Evolutionary conservation across 2,797 vertebrate species (phyloP).

Genomic region (Hozukius guyotensis): DNA sequence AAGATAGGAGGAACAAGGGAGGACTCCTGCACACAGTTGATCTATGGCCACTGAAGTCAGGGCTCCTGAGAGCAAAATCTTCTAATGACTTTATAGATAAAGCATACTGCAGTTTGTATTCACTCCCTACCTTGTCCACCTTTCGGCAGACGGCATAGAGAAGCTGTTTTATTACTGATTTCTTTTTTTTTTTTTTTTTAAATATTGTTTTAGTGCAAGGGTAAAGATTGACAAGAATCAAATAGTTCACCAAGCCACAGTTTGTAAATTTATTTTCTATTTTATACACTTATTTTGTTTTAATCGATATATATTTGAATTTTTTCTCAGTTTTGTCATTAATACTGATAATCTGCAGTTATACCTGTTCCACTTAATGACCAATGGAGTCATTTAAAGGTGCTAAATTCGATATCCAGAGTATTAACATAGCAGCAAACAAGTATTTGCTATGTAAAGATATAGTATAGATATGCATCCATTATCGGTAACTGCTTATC

Average conservation of each 20-base stretch:
- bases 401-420: too few species aligned
- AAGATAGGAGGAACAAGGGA: constrained; percentile 59
- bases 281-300: background rate
- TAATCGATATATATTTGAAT: background rate
- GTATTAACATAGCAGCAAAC: too few species aligned
- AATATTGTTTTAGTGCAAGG: background rate
- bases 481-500: too few species aligned
- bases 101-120: constrained; percentile 17
- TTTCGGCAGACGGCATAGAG: background rate
- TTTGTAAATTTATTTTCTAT: background rate
- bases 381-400: background rate
- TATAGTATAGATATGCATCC: too few species aligned
- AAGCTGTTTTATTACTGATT: background rate
- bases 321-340: background rate
- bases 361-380: background rate
- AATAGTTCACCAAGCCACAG: background rate
- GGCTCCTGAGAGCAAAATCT: constrained; percentile 49
- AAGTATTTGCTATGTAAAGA: too few species aligned
- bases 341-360: background rate
- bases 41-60: constrained; percentile 69
- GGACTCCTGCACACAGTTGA: constrained; percentile 59
- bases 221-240: background rate
- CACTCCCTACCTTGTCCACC: background rate
- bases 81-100: constrained; percentile 57
- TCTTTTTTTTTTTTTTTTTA: too few species aligned